These are phyloP conservation scores for Fringilla coelebs DNA, from an alignment of 2,797 vertebrate genomes.

Conservation along the genomic window DNA sequence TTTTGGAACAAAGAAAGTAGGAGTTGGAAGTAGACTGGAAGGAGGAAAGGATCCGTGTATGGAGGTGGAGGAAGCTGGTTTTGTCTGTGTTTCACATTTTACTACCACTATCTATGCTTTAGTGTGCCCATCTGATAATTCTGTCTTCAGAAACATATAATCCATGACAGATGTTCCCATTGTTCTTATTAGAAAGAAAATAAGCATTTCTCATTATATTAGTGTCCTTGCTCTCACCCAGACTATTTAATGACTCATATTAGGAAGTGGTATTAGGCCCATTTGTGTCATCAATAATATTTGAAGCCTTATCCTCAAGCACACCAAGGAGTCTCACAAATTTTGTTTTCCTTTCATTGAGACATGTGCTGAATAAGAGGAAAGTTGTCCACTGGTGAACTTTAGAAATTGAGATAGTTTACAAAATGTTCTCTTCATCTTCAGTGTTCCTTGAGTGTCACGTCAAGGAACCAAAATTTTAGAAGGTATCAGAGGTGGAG, in stretches of 20 bases:
- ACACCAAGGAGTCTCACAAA: neutral
- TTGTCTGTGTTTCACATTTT: neutral
- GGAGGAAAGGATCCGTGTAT: neutral
- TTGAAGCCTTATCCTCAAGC: neutral
- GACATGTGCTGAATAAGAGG: neutral
- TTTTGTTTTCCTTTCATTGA: neutral
- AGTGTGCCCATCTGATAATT: neutral
- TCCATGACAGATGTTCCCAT: neutral
- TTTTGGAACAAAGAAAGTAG: neutral
- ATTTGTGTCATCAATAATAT: neutral
- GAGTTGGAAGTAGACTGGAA: neutral
- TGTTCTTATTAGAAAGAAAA: neutral
- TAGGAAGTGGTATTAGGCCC: neutral
- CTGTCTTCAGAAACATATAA: neutral
- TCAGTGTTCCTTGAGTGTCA: neutral
- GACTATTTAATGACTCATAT: neutral
- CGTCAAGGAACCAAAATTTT: neutral
- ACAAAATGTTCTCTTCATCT: neutral
- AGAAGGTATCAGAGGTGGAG: neutral
- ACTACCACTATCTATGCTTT: neutral
- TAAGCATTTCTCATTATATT: neutral
- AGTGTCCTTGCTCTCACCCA: neutral
- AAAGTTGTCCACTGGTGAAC: neutral
- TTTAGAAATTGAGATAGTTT: neutral
- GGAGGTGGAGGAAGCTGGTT: fast-evolving